Evolutionary conservation across 1,140 invertebrate genomes (phyloP).

Genomic region (Bombyx mori): ASM3026992v2 NC_085108.1:6498501-6499000

Average conservation of each 20-base stretch:
- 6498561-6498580: slow-evolving; percentile 35
- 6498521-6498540: slow-evolving; percentile 37
- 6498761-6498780: slow-evolving; percentile 16
- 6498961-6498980: too few species aligned
- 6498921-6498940: too few species aligned
- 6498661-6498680: slow-evolving; percentile 44
- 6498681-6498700: slow-evolving; percentile 78
- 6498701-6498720: slow-evolving; percentile 83
- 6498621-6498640: slow-evolving; percentile 20
- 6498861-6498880: slow-evolving; percentile 25
- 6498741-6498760: slow-evolving; percentile 57
- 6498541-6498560: slow-evolving; percentile 38
- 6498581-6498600: slow-evolving; percentile 36
- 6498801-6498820: background rate
- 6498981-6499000: too few species aligned
- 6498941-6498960: too few species aligned
- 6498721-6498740: slow-evolving; percentile 82
- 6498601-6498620: slow-evolving; percentile 28
- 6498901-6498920: too few species aligned
- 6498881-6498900: too few species aligned
- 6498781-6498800: slow-evolving; percentile 6
- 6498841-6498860: slow-evolving; percentile 29
- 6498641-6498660: slow-evolving; percentile 29
- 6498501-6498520: slow-evolving; percentile 47
- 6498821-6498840: slow-evolving; percentile 1